Evolutionary conservation across 1,140 invertebrate genomes (phyloP), one percentile per base, ranked within the genome.

Genomic region (Oreohelix idahoensis): DNA sequence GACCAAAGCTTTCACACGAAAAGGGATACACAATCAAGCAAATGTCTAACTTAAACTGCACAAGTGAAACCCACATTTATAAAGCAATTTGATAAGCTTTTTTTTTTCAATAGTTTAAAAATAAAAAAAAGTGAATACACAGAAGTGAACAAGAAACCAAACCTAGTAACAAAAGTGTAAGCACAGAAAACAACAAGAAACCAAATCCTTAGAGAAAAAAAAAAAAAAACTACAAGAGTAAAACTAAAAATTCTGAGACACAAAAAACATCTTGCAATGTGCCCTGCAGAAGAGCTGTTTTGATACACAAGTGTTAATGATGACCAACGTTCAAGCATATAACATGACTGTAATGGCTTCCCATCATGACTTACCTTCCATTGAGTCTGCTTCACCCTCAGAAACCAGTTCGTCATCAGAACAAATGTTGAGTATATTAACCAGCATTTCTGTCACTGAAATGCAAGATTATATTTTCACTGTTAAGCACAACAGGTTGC

Each of bases 381-480:
- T 97, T 85, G 96, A 97, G 93, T 99, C 98, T 1, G 98, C 97
- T 87, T 97, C 98, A 87, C 98, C 97, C 87, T 97, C 98, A 87
- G 96, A 96, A 95, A 99, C 98, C 78, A 99, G 95, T 94, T 99
- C 99, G 94, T 99, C 98, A 94, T 99, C 98, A 88, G 98, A 99
- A 94, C 98, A 99, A 93, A 99, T 99, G 95, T 98, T 99, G 92
- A 99, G 95, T 87, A 99, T 98, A 94, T 99, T 99, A 85, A 99
- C 98, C 92, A 99, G 94, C 98, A 99, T 99, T 94, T 99, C 99
- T 87, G 99, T 99, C 70, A 99, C 98, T 97, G 93, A 42, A 89
- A 87, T 84, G 69, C 53, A 79, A 77, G 79, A 75, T 23, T 11
- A 23, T 58, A 58, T n/a, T n/a, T n/a, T n/a, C n/a, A n/a, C n/a